Evolutionary conservation across 2,888 invertebrate genomes (phyloP).

Genomic region (Dynastes tityus): DNA sequence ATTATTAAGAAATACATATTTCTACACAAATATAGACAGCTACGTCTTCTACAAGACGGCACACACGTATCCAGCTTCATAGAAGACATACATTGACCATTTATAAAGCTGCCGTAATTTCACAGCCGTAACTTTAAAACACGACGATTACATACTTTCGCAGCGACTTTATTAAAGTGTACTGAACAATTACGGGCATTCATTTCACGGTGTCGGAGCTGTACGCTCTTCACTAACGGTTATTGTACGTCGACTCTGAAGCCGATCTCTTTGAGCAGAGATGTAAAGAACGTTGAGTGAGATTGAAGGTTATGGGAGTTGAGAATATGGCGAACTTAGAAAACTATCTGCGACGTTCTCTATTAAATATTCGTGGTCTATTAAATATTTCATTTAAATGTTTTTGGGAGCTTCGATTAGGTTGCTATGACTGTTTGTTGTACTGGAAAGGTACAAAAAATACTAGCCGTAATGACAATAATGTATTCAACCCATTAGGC

Average conservation of each 20-base stretch:
- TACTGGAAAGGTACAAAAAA: too few relatives aligned
- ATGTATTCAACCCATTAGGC: too few relatives aligned
- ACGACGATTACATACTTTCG: conserved; percentile 50
- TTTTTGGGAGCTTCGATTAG: too few relatives aligned
- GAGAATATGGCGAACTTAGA: too few relatives aligned
- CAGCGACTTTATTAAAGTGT: conserved; percentile 50
- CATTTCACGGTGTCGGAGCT: conserved; percentile 25
- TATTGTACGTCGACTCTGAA: conserved; percentile 1
- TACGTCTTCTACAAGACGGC: neutral
- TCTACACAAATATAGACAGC: too few relatives aligned
- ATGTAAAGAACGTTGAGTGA: neutral
- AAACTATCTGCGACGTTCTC: too few relatives aligned
- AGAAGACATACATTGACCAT: conserved; percentile 17
- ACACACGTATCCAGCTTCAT: neutral
- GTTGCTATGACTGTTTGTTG: too few relatives aligned
- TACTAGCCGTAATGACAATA: too few relatives aligned
- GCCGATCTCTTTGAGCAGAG: neutral
- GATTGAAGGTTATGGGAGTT: too few relatives aligned
- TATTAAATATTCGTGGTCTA: too few relatives aligned
- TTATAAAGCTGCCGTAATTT: conserved; percentile 45
- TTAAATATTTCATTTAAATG: too few relatives aligned
- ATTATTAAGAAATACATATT: too few relatives aligned
- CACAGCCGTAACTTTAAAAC: conserved; percentile 48
- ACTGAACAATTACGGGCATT: conserved; percentile 46
- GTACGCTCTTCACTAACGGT: conserved; percentile 24